A percentile compares a stretch with the other conserved stretches of the same genome.
Evolutionary conservation across 2,113 vertebrate genomes (phyloP).

Genomic region (Hiodon tergisus): DNA sequence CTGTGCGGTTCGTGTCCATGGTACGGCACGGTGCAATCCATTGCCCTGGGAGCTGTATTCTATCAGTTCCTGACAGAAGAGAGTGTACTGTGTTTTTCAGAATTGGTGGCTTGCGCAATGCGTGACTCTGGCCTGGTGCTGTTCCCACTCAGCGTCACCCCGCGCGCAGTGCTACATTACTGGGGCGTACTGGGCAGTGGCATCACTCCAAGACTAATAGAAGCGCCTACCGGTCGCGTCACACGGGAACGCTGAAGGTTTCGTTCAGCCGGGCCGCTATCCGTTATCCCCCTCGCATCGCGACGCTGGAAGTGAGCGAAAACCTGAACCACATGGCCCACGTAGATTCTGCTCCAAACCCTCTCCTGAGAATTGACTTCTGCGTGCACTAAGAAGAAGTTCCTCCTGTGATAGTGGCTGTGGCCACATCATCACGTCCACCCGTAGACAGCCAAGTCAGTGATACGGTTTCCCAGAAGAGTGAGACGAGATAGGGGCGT

Average conservation of each 20-base stretch:
- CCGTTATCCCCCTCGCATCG: constrained; percentile 23
- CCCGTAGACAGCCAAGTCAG: not conserved
- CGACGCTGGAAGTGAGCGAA: not conserved
- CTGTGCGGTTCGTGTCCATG: not conserved
- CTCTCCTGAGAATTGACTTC: not conserved
- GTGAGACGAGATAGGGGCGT: not conserved
- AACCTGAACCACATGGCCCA: constrained; percentile 10
- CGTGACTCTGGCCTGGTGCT: constrained; percentile 5
- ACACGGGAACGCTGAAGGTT: not conserved
- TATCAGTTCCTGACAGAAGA: constrained; percentile 8
- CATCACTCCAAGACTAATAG: constrained; percentile 55
- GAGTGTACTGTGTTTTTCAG: not conserved
- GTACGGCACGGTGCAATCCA: not conserved
- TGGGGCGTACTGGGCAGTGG: constrained; percentile 57
- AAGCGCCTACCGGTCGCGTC: constrained; percentile 28
- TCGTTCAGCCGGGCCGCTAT: constrained; percentile 15
- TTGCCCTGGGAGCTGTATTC: constrained; percentile 12
- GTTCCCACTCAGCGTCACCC: not conserved
- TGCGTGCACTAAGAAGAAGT: too few species aligned
- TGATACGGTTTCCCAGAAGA: not conserved
- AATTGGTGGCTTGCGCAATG: constrained; percentile 2
- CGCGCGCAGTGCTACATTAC: constrained; percentile 21
- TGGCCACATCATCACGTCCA: too few species aligned
- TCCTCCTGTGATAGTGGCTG: too few species aligned
- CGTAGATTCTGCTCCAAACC: not conserved